Conservation (phyloP, 1,140 invertebrate genomes). For the Drosophila arawakana region DNA sequence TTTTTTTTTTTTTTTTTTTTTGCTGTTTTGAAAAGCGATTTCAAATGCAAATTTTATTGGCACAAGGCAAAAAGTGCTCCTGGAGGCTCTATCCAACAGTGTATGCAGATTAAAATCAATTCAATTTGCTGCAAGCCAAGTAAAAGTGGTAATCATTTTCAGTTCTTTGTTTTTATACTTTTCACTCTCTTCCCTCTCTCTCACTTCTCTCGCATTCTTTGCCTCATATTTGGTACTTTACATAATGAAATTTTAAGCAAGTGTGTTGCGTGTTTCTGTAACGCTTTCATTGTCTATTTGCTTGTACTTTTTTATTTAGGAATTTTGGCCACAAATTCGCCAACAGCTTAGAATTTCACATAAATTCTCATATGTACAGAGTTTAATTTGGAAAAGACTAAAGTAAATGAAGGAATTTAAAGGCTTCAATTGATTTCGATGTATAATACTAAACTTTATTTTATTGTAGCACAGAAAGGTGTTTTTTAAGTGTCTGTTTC, state of each 20-base stretch:
- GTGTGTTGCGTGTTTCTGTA: slow-evolving; percentile 38
- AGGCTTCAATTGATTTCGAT: too few species aligned
- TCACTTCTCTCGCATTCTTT: not conserved
- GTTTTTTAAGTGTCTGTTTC: too few species aligned
- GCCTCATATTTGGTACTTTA: slow-evolving; percentile 55
- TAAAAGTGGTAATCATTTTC: slow-evolving; percentile 81
- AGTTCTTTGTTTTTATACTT: slow-evolving; percentile 67
- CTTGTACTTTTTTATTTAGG: slow-evolving; percentile 17
- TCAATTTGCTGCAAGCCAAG: slow-evolving; percentile 76
- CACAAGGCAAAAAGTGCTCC: slow-evolving; percentile 38
- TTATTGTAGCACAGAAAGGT: too few species aligned
- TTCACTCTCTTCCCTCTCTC: not conserved
- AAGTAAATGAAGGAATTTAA: not conserved
- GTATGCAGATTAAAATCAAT: slow-evolving; percentile 79
- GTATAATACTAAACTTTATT: too few species aligned
- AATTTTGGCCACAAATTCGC: slow-evolving; percentile 45
- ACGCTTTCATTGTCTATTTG: slow-evolving; percentile 23
- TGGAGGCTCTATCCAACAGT: slow-evolving; percentile 23
- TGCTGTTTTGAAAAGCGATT: slow-evolving; percentile 69
- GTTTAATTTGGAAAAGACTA: not conserved
- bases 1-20: not conserved
- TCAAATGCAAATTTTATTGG: slow-evolving; percentile 80
- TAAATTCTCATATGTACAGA: slow-evolving; percentile 28
- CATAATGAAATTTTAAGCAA: slow-evolving; percentile 80
- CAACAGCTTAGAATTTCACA: slow-evolving; percentile 37